Evolutionary conservation across 2,888 invertebrate species (phyloP).

Genomic region (Agriotes lineatus): DNA sequence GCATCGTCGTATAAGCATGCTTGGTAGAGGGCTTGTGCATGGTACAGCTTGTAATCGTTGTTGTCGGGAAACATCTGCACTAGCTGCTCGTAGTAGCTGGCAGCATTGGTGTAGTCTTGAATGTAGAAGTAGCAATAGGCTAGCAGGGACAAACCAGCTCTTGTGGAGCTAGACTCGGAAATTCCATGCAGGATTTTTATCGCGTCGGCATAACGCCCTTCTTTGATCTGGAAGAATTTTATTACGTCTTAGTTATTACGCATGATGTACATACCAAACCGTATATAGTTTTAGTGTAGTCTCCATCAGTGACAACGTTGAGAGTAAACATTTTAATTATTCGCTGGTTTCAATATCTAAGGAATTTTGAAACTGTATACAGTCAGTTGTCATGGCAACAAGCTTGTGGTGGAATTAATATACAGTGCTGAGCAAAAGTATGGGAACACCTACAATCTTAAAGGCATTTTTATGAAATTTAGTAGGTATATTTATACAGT

Average conservation of each 20-base stretch:
- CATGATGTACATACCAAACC: slow-evolving; percentile 78
- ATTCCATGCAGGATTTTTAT: slow-evolving; percentile 88
- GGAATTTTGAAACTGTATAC: slow-evolving; percentile 4
- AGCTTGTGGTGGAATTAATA: too few relatives aligned
- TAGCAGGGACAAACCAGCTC: slow-evolving; percentile 93
- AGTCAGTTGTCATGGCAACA: slow-evolving; percentile 1
- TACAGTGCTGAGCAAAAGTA: too few relatives aligned
- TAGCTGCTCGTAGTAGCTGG: slow-evolving; percentile 95
- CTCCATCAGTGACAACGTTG: slow-evolving; percentile 77
- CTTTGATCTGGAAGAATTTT: slow-evolving; percentile 98
- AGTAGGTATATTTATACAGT: too few relatives aligned
- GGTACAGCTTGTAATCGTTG: slow-evolving; percentile 91
- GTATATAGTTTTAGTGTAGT: slow-evolving; percentile 96
- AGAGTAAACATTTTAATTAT: slow-evolving; percentile 27
- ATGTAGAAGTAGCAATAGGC: slow-evolving; percentile 96
- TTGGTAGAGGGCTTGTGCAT: slow-evolving; percentile 95
- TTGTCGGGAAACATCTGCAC: slow-evolving; percentile 88
- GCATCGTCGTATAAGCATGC: slow-evolving; percentile 96
- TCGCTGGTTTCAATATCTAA: background rate
- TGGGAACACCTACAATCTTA: too few relatives aligned
- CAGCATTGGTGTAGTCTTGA: slow-evolving; percentile 94
- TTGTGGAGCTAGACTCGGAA: slow-evolving; percentile 81
- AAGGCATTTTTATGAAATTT: too few relatives aligned
- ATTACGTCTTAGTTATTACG: too few relatives aligned
- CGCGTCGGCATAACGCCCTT: slow-evolving; percentile 89